Conservation (phyloP, 2,888 invertebrate genomes). For the Biston betularia region DNA sequence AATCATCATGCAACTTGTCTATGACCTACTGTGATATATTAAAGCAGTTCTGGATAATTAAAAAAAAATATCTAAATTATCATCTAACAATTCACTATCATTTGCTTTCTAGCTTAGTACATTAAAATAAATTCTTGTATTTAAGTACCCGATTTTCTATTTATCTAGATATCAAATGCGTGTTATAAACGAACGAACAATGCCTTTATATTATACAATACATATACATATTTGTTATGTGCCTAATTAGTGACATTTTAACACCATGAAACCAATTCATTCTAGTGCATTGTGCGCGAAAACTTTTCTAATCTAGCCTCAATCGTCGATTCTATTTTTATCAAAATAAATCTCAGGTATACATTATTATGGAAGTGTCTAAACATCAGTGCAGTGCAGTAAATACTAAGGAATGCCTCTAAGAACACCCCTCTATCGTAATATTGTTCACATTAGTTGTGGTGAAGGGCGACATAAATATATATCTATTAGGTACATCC, state of each 20-base stretch:
- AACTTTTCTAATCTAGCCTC: conserved; percentile 33
- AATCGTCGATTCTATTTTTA: conserved; percentile 26
- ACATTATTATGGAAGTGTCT: conserved; percentile 30
- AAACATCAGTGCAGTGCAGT: conserved; percentile 16
- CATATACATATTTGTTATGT: conserved; percentile 30
- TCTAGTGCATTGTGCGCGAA: conserved; percentile 46
- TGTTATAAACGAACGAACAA: conserved; percentile 35
- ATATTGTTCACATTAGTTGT: conserved; percentile 1
- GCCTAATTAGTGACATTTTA: conserved; percentile 43
- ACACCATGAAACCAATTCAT: conserved; percentile 41
- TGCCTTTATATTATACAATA: conserved; percentile 34
- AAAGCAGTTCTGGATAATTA: conserved; percentile 15
- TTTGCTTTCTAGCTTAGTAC: conserved; percentile 2
- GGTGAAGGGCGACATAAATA: conserved; percentile 2
- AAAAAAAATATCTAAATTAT: not conserved
- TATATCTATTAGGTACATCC: not conserved
- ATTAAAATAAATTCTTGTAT: conserved; percentile 29
- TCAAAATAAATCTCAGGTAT: conserved; percentile 28
- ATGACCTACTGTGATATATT: conserved; percentile 3
- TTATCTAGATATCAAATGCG: conserved; percentile 25
- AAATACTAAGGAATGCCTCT: conserved; percentile 15
- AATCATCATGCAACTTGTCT: conserved; percentile 5
- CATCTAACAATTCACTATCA: conserved; percentile 15
- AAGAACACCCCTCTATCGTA: conserved; percentile 21
- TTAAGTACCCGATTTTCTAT: conserved; percentile 28